Conservation (phyloP, 1,140 invertebrate species). For the Diabrotica undecimpunctata region DNA sequence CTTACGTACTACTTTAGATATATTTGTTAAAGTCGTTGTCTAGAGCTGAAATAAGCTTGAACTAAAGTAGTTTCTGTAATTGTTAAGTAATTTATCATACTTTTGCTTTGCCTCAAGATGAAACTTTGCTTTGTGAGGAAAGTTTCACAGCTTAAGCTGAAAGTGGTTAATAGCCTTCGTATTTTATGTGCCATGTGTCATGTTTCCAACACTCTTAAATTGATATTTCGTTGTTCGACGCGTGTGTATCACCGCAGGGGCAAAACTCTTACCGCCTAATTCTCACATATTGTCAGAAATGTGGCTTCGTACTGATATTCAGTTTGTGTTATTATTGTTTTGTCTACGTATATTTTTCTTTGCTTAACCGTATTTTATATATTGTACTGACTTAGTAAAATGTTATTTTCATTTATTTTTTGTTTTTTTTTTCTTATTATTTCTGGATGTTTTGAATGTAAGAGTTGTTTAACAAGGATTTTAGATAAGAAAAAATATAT, state of each 20-base stretch:
- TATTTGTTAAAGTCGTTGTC: too few relatives aligned
- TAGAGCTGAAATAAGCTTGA: too few relatives aligned
- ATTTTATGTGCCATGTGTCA: too few relatives aligned
- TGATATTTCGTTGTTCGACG: too few relatives aligned
- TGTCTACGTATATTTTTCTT: slow-evolving; percentile 19
- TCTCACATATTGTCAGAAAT: slow-evolving; percentile 29
- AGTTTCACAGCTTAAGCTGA: too few relatives aligned
- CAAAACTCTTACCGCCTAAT: slow-evolving; percentile 9
- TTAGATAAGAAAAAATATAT: slow-evolving; percentile 23
- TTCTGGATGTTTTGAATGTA: neutral
- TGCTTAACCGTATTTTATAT: slow-evolving; percentile 12
- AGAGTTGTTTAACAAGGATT: slow-evolving; percentile 5
- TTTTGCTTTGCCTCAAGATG: too few relatives aligned
- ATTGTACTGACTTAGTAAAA: slow-evolving; percentile 22
- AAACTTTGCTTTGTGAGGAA: too few relatives aligned
- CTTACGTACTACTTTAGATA: neutral
- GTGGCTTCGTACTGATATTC: slow-evolving; percentile 38
- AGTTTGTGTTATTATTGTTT: slow-evolving; percentile 30
- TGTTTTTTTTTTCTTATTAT: slow-evolving; percentile 8
- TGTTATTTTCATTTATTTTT: slow-evolving; percentile 18
- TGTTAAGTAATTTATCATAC: too few relatives aligned
- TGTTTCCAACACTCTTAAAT: too few relatives aligned
- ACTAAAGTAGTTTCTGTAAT: too few relatives aligned
- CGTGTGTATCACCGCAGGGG: too few relatives aligned
- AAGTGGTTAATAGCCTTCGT: too few relatives aligned